A percentile compares a stretch with the other conserved stretches of the same genome.
Conservation (phyloP, 2,888 invertebrate species). For the Polia nebulosa region DNA sequence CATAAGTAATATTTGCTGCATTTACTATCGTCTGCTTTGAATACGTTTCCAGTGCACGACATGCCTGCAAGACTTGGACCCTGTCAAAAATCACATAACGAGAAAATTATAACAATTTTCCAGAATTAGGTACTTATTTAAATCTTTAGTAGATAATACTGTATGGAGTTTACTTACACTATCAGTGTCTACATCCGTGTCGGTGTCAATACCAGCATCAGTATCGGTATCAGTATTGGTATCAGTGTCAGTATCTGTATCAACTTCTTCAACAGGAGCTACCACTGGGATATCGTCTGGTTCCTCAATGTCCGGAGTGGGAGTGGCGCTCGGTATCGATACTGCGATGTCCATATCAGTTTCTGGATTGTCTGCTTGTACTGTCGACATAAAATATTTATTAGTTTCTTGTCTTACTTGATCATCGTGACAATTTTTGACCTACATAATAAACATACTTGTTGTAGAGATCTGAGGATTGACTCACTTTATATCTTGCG, state of each 20-base stretch:
- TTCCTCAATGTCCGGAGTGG: constrained; percentile 55
- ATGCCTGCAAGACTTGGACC: constrained; percentile 90
- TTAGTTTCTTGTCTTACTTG: neutral
- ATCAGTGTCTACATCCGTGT: constrained; percentile 45
- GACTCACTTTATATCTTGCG: neutral
- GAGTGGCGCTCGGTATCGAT: constrained; percentile 37
- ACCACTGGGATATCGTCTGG: constrained; percentile 43
- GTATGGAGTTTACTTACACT: constrained; percentile 47
- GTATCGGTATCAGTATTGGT: constrained; percentile 21
- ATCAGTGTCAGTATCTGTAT: constrained; percentile 34
- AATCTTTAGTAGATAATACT: neutral
- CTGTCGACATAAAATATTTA: constrained; percentile 50
- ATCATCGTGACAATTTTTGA: too few species aligned
- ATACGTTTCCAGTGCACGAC: constrained; percentile 90
- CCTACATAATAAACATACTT: too few species aligned
- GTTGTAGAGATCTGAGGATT: neutral
- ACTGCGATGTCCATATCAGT: constrained; percentile 42
- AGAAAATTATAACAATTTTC: neutral
- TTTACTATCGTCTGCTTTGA: constrained; percentile 92
- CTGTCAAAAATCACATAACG: constrained; percentile 67
- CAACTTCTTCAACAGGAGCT: constrained; percentile 42
- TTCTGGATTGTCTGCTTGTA: constrained; percentile 60
- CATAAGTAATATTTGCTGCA: constrained; percentile 96
- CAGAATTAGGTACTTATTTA: too few species aligned
- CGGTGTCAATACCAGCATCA: constrained; percentile 26